These are phyloP conservation scores for Cranoglanis bouderius DNA, from an alignment of 2,113 vertebrate genomes.

Conservation along the genomic window DNA sequence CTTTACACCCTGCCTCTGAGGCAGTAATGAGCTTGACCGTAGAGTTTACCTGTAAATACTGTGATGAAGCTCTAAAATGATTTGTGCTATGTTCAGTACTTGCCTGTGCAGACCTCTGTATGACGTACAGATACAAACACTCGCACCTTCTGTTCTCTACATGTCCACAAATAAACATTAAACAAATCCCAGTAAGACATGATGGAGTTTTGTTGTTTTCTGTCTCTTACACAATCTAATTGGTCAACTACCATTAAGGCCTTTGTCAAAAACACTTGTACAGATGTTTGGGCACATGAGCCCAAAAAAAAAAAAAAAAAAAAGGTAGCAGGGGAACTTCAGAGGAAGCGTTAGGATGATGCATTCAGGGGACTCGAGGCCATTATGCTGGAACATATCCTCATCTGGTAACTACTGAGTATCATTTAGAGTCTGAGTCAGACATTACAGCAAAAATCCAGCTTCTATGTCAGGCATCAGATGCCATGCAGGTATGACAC, in stretches of 20 bases:
- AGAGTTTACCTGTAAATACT: slow-evolving; percentile 53
- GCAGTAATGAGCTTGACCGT: slow-evolving; percentile 51
- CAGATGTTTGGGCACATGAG: not conserved
- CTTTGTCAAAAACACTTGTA: not conserved
- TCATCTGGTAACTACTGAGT: not conserved
- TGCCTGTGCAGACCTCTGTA: slow-evolving; percentile 40
- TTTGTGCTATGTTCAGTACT: slow-evolving; percentile 27
- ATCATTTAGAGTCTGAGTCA: not conserved
- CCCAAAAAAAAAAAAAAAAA: too few relatives aligned
- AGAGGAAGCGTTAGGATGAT: not conserved
- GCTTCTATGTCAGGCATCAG: not conserved
- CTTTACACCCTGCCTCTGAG: slow-evolving; percentile 48
- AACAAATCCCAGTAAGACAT: slow-evolving; percentile 28
- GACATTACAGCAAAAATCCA: not conserved
- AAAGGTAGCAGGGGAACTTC: not conserved
- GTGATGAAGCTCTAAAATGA: slow-evolving; percentile 27
- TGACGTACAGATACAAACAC: slow-evolving; percentile 31
- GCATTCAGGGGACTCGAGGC: not conserved
- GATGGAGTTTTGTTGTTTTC: not conserved
- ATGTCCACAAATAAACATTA: slow-evolving; percentile 51
- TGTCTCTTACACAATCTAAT: not conserved
- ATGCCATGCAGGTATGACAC: not conserved
- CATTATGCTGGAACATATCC: not conserved
- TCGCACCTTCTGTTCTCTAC: slow-evolving; percentile 48
- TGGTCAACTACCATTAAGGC: not conserved